Conservation (phyloP, 2,888 invertebrate species). For the Eupsilia transversa region DNA sequence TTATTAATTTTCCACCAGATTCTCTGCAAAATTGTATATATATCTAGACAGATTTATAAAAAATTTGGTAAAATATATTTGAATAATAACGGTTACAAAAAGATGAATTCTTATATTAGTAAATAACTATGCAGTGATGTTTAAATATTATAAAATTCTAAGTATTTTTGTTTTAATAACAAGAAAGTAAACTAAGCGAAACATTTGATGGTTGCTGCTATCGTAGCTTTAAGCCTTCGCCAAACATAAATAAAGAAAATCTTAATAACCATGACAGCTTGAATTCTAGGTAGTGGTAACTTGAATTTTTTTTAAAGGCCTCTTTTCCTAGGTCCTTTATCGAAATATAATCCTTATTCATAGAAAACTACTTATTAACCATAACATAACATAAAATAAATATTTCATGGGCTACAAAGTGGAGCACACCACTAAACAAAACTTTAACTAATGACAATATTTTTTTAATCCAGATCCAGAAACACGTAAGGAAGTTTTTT, state of each 20-base stretch:
- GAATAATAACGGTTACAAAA: constrained; percentile 37
- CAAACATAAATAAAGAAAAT: constrained; percentile 30
- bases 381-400: constrained; percentile 46
- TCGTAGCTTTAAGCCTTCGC: constrained; percentile 43
- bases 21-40: constrained; percentile 28
- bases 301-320: constrained; percentile 59
- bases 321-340: constrained; percentile 51
- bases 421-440: constrained; percentile 34
- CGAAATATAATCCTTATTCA: constrained; percentile 53
- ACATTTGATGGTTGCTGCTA: constrained; percentile 33
- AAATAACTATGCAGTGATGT: constrained; percentile 50
- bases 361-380: constrained; percentile 50
- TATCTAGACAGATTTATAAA: constrained; percentile 45
- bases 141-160: constrained; percentile 39
- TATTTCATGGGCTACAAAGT: constrained; percentile 42
- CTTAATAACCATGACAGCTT: constrained; percentile 49
- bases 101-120: constrained; percentile 26
- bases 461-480: constrained; percentile 39
- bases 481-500: constrained; percentile 31
- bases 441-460: constrained; percentile 29
- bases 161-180: constrained; percentile 28
- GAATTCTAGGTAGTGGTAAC: constrained; percentile 64
- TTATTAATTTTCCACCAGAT: constrained; percentile 4
- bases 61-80: constrained; percentile 34
- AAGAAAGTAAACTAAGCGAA: constrained; percentile 30